Evolutionary conservation across 2,797 vertebrate genomes (phyloP).

Genomic region (Dryobates pubescens): DNA sequence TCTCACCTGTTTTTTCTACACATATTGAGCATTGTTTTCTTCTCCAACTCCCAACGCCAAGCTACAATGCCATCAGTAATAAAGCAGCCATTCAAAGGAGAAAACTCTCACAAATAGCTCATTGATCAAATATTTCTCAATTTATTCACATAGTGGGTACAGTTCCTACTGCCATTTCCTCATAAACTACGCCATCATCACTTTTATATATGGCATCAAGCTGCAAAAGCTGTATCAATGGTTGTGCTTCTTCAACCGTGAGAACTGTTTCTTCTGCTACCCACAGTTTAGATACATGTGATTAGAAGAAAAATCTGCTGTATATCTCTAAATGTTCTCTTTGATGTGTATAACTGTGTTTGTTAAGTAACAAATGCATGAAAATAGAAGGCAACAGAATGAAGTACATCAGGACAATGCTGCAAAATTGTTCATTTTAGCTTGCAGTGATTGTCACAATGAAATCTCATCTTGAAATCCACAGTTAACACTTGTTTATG

Average conservation of each 20-base stretch:
- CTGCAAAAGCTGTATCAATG: background rate
- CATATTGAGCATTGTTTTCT: background rate
- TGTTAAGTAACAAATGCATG: slow-evolving; percentile 57
- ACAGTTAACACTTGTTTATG: background rate
- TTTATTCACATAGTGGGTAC: background rate
- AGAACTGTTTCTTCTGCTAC: background rate
- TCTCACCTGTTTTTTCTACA: background rate
- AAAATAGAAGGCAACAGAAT: slow-evolving; percentile 64
- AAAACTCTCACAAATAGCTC: background rate
- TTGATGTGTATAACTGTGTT: slow-evolving; percentile 7
- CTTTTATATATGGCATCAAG: background rate
- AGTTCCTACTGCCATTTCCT: background rate
- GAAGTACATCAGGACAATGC: slow-evolving; percentile 29
- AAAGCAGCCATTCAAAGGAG: background rate
- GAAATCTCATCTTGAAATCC: background rate
- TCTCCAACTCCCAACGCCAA: background rate
- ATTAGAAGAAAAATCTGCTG: slow-evolving; percentile 25
- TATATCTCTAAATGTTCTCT: slow-evolving; percentile 3
- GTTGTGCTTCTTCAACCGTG: background rate
- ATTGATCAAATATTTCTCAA: background rate
- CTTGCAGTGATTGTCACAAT: slow-evolving; percentile 22
- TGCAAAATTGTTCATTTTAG: slow-evolving; percentile 56
- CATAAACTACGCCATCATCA: background rate
- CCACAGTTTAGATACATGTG: background rate
- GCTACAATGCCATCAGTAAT: background rate